Evolutionary conservation across 2,113 vertebrate species (phyloP), one percentile per base, ranked within the genome.

Genomic region (Seriola quinqueradiata): DNA sequence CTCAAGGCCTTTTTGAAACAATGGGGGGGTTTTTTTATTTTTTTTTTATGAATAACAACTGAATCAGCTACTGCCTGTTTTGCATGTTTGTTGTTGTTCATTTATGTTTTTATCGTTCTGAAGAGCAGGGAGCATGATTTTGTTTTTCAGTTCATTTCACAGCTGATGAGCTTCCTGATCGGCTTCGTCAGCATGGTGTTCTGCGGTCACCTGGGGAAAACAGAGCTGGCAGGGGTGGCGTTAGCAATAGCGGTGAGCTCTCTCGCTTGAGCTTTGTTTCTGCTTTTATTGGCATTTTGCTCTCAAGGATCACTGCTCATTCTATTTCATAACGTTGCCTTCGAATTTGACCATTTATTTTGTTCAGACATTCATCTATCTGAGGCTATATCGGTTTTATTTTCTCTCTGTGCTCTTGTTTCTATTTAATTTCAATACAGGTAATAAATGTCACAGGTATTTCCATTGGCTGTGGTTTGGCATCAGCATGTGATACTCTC

Each of bases 111-210:
- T 32, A 25, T 70, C 8, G 38, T 60, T 64, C 5, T 25, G 36
- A 76, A 63, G 57, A 59, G 0, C 8, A 65, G 54, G 4, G 52
- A 65, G 25, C 52, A 21, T 77, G 59, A 48, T 78, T 84, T 84
- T 87, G 66, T 63, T 79, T 81, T 64, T 70, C 25, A 98, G 97
- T 94, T 97, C 69, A 86, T 98, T 32, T 96, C 96, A n/a, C 97
- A 98, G 88, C 42, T 97, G 92, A 96, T 98, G 96, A 92, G 91
- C 74, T 97, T 97, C 84, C 77, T 97, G 84, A 96, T 97, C 90
- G 91, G 92, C 0, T 96, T 97, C 54, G 88, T 97, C 79, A 98
- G 97, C 92, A 95, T 97, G n/a, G 96, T 97, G 90, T 98, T 99
- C 92, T 98, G 97, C 0, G 96, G 97, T 55, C 97, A 97, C 90